Conservation (phyloP, 2,797 vertebrate genomes). For the Siniperca scherzeri region DNA sequence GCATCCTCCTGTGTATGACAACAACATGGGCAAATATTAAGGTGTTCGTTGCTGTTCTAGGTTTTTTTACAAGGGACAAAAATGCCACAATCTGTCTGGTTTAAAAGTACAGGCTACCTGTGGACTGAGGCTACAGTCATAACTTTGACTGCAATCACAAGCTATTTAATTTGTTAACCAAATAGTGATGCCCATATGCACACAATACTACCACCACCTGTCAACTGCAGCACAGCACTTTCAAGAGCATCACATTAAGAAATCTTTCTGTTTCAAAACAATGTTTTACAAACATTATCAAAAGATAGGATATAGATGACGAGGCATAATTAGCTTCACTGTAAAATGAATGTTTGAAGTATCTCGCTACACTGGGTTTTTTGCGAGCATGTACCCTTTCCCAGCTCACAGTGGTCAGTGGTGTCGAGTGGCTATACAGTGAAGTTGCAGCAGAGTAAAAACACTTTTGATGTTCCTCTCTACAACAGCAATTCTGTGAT, state of each 20-base stretch:
- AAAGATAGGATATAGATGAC: conserved; percentile 55
- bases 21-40: conserved; percentile 1
- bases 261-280: conserved; percentile 52
- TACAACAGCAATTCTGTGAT: conserved; percentile 36
- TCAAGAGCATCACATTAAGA: conserved; percentile 40
- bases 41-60: neutral
- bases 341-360: conserved; percentile 34
- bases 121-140: conserved; percentile 45
- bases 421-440: conserved; percentile 41
- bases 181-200: conserved; percentile 49
- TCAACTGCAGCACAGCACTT: conserved; percentile 37
- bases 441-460: conserved; percentile 47
- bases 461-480: conserved; percentile 37
- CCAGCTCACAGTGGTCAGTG: conserved; percentile 72
- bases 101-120: conserved; percentile 31
- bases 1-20: neutral
- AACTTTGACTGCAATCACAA: conserved; percentile 53
- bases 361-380: conserved; percentile 48
- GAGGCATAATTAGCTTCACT: conserved; percentile 18
- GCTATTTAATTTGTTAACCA: conserved; percentile 74
- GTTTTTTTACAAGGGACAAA: neutral
- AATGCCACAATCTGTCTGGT: conserved; percentile 32
- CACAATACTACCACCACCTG: conserved; percentile 31
- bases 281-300: conserved; percentile 77
- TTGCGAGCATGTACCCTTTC: conserved; percentile 18